Percentiles rank a stretch among this genome's conserved stretches.
These are phyloP conservation scores for Yponomeuta evonymella DNA, from an alignment of 2,888 invertebrate genomes.

Conservation along the genomic window DNA sequence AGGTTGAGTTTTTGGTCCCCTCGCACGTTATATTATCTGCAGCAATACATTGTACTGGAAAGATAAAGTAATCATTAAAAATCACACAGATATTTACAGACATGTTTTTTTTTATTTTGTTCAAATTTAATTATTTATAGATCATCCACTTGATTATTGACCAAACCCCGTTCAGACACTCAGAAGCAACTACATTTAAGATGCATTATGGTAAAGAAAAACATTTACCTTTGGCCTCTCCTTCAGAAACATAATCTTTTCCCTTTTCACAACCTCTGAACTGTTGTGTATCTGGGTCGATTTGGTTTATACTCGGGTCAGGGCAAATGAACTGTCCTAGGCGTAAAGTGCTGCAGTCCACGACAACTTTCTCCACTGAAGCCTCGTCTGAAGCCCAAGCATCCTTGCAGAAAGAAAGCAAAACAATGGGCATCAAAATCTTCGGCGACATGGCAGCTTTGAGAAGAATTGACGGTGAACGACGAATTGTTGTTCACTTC, in stretches of 20 bases:
- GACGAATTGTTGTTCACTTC: no score
- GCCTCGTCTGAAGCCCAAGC: slow-evolving; percentile 48
- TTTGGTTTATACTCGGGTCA: slow-evolving; percentile 83
- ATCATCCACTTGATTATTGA: background rate
- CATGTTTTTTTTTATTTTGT: no score
- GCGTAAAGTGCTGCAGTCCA: slow-evolving; percentile 83
- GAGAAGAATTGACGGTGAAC: no score
- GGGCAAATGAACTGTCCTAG: slow-evolving; percentile 91
- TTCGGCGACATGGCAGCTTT: slow-evolving; percentile 14
- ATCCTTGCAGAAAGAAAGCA: slow-evolving; percentile 27
- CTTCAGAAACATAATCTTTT: slow-evolving; percentile 75
- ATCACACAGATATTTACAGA: no score
- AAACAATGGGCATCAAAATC: slow-evolving; percentile 24
- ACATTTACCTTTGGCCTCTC: slow-evolving; percentile 83
- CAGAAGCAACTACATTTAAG: background rate
- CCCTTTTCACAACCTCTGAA: slow-evolving; percentile 83
- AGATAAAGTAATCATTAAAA: slow-evolving; percentile 14
- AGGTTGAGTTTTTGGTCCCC: slow-evolving; percentile 86
- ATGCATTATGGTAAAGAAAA: slow-evolving; percentile 5
- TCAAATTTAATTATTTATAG: background rate
- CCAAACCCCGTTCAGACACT: background rate
- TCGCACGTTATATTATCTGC: slow-evolving; percentile 89
- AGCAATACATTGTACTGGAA: slow-evolving; percentile 86
- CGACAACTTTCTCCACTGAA: slow-evolving; percentile 42
- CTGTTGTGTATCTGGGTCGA: slow-evolving; percentile 94